Conservation (phyloP, 2,113 vertebrate genomes). For the Coreoperca whiteheadi region DNA sequence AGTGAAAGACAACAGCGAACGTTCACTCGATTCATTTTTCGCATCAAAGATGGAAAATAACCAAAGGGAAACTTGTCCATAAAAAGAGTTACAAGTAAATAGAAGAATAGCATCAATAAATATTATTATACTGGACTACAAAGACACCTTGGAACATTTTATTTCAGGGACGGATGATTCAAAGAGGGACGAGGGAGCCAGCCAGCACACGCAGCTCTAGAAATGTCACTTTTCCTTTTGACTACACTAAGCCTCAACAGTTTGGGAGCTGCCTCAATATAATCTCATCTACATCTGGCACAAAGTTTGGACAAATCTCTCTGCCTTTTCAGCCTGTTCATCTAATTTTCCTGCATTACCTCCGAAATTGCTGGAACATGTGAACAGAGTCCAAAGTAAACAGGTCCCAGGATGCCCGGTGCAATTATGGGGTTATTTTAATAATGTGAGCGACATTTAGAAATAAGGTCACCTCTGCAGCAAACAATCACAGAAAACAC, state of each 20-base stretch:
- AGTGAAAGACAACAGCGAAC: background rate
- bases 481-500: constrained; percentile 11
- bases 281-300: constrained; percentile 68
- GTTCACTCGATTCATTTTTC: background rate
- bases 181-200: background rate
- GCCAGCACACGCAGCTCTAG: background rate
- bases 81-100: background rate
- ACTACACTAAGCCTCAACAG: constrained; percentile 27
- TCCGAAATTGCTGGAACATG: constrained; percentile 30
- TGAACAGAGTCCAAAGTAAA: constrained; percentile 57
- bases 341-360: constrained; percentile 48
- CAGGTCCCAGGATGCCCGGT: constrained; percentile 3
- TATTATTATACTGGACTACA: constrained; percentile 7
- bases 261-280: background rate
- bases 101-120: background rate
- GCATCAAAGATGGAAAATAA: background rate
- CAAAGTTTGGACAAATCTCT: constrained; percentile 48
- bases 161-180: constrained; percentile 16
- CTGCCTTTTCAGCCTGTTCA: constrained; percentile 38
- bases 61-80: background rate
- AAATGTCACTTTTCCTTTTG: constrained; percentile 43
- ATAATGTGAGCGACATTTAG: constrained; percentile 50
- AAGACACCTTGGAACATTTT: constrained; percentile 17
- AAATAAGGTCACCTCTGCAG: constrained; percentile 51
- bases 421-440: constrained; percentile 41